Base-by-base conservation (phyloP, 2,113 vertebrate genomes). In the Heterocephalus glaber region DNA sequence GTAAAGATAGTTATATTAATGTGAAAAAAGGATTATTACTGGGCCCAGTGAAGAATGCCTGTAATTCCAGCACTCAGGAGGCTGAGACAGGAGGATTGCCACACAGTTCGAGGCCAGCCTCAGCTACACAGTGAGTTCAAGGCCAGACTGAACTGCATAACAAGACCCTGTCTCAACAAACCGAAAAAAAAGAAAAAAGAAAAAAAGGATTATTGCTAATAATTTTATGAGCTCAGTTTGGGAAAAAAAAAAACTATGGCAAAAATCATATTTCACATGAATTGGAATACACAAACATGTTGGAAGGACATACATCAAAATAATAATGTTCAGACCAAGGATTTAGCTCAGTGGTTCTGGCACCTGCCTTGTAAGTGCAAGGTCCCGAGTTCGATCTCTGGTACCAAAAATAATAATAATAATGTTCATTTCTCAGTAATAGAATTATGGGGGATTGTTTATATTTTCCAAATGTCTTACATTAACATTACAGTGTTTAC, bases 191-290 rank as follows among this genome's bases (percentile, higher is more conserved):
- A 49, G 9, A 49, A 49, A 49, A 49, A 9, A 49, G 9, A 49
- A 9, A 49, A 49, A 5, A 49, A 49, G 47, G 47, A 49, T 49
- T 49, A 49, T 49, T 9, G 9, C 60, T 44, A 93, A 41, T 79
- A 89, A 89, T 72, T 74, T 89, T 80, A 92, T 49, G 20, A 92
- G 79, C 2, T 9, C 7, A 94, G 49, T 74, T 88, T 68, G 41
- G 90, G 95, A 76, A 76, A 28, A 96, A 76, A 76, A 28, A 96
- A 95, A 77, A n/a, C 6, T 93, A 66, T 47, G 44, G 26, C 86
- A n/a, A 95, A 95, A 92, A 47, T 91, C 22, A 38, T 70, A 77
- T 72, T 70, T 96, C 79, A 88, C 17, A 92, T 91, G 28, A 47
- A 72, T 60, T 81, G n/a, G 24, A 94, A 86, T 26, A 72, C 22